Conservation (phyloP, 2,113 vertebrate species). For the Pogona vitticeps region DNA sequence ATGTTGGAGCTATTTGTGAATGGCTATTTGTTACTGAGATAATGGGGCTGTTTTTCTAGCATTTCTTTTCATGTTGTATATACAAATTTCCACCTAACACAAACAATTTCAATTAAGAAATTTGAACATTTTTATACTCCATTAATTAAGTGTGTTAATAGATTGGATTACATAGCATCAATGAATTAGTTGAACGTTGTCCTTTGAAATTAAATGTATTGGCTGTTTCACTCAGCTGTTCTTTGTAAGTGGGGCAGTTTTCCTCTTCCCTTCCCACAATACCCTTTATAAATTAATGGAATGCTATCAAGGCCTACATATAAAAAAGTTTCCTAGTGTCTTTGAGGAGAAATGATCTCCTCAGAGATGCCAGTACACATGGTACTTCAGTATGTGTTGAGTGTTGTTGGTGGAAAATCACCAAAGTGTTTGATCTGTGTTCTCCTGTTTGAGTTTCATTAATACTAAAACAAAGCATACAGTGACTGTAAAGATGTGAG, state of each 20-base stretch:
- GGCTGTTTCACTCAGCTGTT: background rate
- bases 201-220: background rate
- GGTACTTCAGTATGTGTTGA: background rate
- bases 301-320: background rate
- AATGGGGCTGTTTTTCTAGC: background rate
- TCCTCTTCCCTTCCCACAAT: background rate
- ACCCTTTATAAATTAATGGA: background rate
- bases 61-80: background rate
- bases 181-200: background rate
- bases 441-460: background rate
- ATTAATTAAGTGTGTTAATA: background rate
- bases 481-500: no score
- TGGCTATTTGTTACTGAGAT: background rate
- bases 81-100: background rate
- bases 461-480: background rate
- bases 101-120: background rate
- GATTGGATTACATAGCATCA: background rate
- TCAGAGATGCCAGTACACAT: background rate
- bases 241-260: background rate
- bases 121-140: background rate
- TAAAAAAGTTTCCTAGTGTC: background rate
- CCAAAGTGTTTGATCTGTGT: background rate
- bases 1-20: background rate
- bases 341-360: background rate
- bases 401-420: no score